phyloP scores from a whole-genome alignment of 2,113 vertebrate species.

The Petroica traversi region DNA sequence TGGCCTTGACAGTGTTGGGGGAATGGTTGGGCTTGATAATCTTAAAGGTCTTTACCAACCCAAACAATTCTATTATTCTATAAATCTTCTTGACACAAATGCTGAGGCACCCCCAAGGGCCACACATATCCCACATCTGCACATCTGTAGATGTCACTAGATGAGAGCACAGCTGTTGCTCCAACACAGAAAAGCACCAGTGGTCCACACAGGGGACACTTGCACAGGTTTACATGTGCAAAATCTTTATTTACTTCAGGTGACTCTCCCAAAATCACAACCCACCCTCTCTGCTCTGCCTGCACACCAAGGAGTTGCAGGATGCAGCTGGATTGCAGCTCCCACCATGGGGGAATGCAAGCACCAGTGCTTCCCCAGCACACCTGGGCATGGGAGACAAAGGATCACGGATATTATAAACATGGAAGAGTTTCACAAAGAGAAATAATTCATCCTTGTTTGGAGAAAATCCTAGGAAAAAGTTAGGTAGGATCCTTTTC shows the following conservation, averaged over 20 bases:
- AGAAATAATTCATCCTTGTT: background rate
- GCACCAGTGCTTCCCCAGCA: background rate
- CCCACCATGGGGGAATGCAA: rapidly evolving
- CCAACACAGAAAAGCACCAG: background rate
- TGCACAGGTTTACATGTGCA: background rate
- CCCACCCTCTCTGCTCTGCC: background rate
- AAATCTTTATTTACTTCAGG: background rate
- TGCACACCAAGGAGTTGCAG: background rate
- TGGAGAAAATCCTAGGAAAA: background rate
- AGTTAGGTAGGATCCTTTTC: background rate
- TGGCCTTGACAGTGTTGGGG: too few relatives aligned
- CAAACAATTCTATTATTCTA: background rate
- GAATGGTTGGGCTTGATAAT: background rate
- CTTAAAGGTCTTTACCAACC: background rate
- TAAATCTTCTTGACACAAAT: background rate
- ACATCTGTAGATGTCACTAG: background rate
- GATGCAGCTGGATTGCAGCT: background rate
- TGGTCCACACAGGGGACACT: background rate
- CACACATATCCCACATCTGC: background rate
- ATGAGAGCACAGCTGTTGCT: background rate
- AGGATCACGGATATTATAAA: background rate
- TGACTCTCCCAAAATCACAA: background rate
- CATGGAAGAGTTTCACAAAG: background rate
- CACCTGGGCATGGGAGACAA: background rate
- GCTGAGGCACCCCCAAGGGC: background rate